Evolutionary conservation across 2,797 vertebrate species (phyloP), one percentile per base, ranked within the genome.

Genomic region (Anisognathus igniventris): DNA sequence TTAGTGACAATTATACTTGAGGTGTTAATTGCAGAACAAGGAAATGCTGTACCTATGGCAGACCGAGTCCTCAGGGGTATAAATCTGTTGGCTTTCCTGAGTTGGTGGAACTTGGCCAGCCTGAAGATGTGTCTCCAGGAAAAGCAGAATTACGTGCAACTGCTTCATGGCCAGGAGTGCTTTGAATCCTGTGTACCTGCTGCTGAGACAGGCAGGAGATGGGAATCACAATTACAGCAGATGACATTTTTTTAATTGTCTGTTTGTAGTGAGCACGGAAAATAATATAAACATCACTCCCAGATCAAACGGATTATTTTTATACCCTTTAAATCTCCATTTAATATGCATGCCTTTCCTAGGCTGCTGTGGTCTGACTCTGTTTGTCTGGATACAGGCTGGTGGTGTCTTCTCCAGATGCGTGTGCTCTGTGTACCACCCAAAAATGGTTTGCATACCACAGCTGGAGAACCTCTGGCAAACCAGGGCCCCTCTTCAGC

Each of bases 11-110:
- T 92, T 96, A 92, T 74, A 95, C 96, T 97, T 82, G 96, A 97
- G 96, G 96, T 97, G 97, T 97, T 97, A 96, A 95, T 97, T 97
- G 97, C 96, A 97, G 97, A 98, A 93, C 97, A 97, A 97, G 98
- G 97, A 98, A 98, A 98, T 97, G 97, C 97, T 96, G 97, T 97
- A 97, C 95, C 96, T 96, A 78, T 82, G 82, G 81, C 80, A 91
- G 96, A 35, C 50, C 0, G 2, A 93, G 87, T 92, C 89, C 90
- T 88, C 16, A 1, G 76, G 92, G 93, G 47, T 94, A 75, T 86
- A 66, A 89, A 81, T 89, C 73, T 90, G 40, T 88, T 75, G 45
- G 35, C 90, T 94, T 95, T 92, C 68, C 84, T 0, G 0, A 62
- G 62, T 13, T 10, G 23, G 85, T 93, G 94, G 93, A 95, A 92